A percentile compares a stretch with the other conserved stretches of the same genome.
These are phyloP conservation scores for Dermolepida albohirtum DNA, from an alignment of 2,888 invertebrate genomes.

Conservation along the genomic window DNA sequence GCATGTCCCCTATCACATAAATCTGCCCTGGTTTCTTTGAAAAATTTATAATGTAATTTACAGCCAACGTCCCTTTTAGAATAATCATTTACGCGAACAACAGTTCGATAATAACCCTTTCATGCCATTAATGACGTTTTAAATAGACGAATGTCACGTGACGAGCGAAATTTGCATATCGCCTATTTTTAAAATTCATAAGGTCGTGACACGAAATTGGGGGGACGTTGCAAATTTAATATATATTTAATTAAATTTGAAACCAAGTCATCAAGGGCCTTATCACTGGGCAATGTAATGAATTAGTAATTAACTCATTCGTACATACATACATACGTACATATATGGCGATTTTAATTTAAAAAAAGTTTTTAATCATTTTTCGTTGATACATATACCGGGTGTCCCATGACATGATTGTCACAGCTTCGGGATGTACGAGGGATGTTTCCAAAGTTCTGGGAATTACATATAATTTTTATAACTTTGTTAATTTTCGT, in stretches of 20 bases:
- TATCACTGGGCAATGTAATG: constrained; percentile 17
- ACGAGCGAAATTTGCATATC: constrained; percentile 30
- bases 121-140: constrained; percentile 16
- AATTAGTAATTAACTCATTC: constrained; percentile 12
- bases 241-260: constrained; percentile 32
- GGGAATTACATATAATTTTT: too few relatives aligned
- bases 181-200: constrained; percentile 34
- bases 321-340: too few relatives aligned
- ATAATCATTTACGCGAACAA: background rate
- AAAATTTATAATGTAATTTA: constrained; percentile 7
- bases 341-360: too few relatives aligned
- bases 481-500: too few relatives aligned
- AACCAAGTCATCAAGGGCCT: constrained; percentile 12
- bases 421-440: too few relatives aligned
- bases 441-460: too few relatives aligned
- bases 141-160: constrained; percentile 30
- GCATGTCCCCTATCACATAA: too few relatives aligned
- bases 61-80: background rate
- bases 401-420: too few relatives aligned
- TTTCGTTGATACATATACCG: too few relatives aligned
- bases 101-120: constrained; percentile 20
- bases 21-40: too few relatives aligned
- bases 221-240: constrained; percentile 26
- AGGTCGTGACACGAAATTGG: constrained; percentile 29
- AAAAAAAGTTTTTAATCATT: too few relatives aligned